Percentiles rank a stretch among this genome's conserved stretches.
Evolutionary conservation across 2,797 vertebrate species (phyloP).

Genomic region (Mus caroli): DNA sequence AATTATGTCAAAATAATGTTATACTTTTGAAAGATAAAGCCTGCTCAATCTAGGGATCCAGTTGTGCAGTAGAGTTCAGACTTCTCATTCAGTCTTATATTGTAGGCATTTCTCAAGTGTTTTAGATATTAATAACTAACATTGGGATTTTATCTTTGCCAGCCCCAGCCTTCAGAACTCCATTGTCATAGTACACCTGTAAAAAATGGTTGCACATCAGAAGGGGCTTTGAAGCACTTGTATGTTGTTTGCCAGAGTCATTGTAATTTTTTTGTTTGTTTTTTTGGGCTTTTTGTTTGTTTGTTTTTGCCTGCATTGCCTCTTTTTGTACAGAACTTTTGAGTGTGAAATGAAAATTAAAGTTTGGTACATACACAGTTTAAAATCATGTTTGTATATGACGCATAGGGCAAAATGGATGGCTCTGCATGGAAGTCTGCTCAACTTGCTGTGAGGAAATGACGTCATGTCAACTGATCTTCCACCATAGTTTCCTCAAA

Average conservation of each 20-base stretch:
- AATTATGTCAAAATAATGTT: constrained; percentile 51
- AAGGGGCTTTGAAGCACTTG: constrained; percentile 60
- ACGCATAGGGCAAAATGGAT: neutral
- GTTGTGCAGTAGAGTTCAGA: neutral
- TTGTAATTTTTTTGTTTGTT: constrained; percentile 64
- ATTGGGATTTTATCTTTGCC: constrained; percentile 48
- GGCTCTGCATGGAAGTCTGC: neutral
- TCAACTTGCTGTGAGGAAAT: neutral
- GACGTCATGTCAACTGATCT: neutral
- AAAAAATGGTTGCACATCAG: constrained; percentile 22
- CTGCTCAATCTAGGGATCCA: constrained; percentile 8
- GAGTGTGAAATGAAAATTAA: constrained; percentile 91
- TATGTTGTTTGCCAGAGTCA: constrained; percentile 78
- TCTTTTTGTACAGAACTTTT: constrained; percentile 90
- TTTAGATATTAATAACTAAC: constrained; percentile 23
- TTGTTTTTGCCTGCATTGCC: constrained; percentile 84
- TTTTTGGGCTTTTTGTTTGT: neutral
- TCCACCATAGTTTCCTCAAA: neutral
- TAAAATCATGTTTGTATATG: constrained; percentile 60
- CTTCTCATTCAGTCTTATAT: neutral
- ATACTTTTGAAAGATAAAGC: constrained; percentile 16
- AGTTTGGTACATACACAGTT: constrained; percentile 90
- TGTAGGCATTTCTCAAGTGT: constrained; percentile 22
- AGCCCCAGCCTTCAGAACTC: constrained; percentile 20
- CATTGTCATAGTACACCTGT: neutral